A percentile compares a stretch with the other conserved stretches of the same genome.
Evolutionary conservation across 2,797 vertebrate species (phyloP).

Genomic region (Astyanax mexicanus): DNA sequence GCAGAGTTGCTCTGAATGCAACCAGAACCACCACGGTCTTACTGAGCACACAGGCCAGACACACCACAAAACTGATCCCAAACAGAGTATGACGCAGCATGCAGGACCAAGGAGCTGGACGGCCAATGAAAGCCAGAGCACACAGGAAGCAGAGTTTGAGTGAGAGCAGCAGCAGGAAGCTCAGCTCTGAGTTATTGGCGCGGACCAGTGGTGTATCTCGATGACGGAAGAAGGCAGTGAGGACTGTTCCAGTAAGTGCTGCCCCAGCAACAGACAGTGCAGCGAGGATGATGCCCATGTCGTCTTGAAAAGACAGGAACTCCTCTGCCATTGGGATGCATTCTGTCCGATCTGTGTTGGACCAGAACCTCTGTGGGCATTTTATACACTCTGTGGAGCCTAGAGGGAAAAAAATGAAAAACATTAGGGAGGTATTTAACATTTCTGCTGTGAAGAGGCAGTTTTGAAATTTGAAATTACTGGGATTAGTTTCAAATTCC

Average conservation of each 20-base stretch:
- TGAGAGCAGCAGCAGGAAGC: conserved; percentile 61
- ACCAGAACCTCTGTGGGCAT: conserved; percentile 65
- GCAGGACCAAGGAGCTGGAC: conserved; percentile 62
- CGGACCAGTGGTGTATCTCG: conserved; percentile 73
- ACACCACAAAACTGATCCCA: conserved; percentile 76
- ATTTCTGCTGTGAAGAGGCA: too few relatives aligned
- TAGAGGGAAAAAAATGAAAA: conserved; percentile 55
- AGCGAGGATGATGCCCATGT: conserved; percentile 63
- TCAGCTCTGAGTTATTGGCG: conserved; percentile 53
- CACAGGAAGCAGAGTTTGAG: conserved; percentile 63
- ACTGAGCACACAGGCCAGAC: conserved; percentile 78
- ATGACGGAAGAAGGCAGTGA: conserved; percentile 55
- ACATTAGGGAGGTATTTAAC: too few relatives aligned
- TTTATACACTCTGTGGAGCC: conserved; percentile 57
- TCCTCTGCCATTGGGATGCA: conserved; percentile 70
- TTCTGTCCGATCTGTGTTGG: conserved; percentile 60
- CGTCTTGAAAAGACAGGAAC: conserved; percentile 64
- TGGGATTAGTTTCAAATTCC: too few relatives aligned
- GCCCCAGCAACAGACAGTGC: conserved; percentile 63
- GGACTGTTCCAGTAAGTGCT: conserved; percentile 57
- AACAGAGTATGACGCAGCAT: conserved; percentile 60
- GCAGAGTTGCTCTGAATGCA: conserved; percentile 69
- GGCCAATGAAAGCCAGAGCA: conserved; percentile 56
- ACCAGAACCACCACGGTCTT: conserved; percentile 80
- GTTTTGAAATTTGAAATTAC: too few relatives aligned